Evolutionary conservation across 2,113 vertebrate species (phyloP), one percentile per base, ranked within the genome.

Genomic region (Corythornis madagascariensis): DNA sequence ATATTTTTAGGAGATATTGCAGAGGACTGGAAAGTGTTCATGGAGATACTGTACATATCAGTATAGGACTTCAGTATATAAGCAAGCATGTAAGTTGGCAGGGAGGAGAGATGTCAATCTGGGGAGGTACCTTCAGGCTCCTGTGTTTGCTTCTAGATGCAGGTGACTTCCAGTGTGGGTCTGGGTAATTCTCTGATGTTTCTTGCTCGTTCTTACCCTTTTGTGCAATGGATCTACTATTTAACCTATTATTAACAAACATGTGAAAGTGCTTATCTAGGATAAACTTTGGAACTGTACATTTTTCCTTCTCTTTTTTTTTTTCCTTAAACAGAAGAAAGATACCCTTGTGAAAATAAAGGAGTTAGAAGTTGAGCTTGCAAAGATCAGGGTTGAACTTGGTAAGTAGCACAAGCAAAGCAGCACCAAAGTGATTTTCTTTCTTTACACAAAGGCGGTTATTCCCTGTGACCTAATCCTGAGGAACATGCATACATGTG

Each of bases 381-480:
- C 98, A 94, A 98, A 97, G 96, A 98, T 99, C 98, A 99, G 98
- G 97, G 98, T 99, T 98, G 99, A 99, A 99, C 98, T 99, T 96
- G 99, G 99, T 99, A 98, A 99, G 99, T 98, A 94, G 89, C 42
- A 81, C 15, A 59, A 97, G 69, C 60, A 66, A 35, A 66, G 5
- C 40, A 56, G 79, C 67, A 86, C 63, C 40, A 45, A 65, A 81
- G 61, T 70, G 33, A 81, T 87, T 93, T 92, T 94, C 75, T 85
- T 59, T 48, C 40, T 83, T 95, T 19, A 80, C 79, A 52, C 83
- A 89, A 79, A 90, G 78, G 65, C 73, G 65, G 13, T 72, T 47
- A 55, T 55, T 76, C 48, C 82, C 82, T 64, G 21, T 55, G 38
- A 56, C 52, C 38, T 88, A 56, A 50, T 79, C 33, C 35, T 38